These are phyloP conservation scores for Lasioglossum leucozonium DNA, from an alignment of 2,888 invertebrate species.

Conservation along the genomic window DNA sequence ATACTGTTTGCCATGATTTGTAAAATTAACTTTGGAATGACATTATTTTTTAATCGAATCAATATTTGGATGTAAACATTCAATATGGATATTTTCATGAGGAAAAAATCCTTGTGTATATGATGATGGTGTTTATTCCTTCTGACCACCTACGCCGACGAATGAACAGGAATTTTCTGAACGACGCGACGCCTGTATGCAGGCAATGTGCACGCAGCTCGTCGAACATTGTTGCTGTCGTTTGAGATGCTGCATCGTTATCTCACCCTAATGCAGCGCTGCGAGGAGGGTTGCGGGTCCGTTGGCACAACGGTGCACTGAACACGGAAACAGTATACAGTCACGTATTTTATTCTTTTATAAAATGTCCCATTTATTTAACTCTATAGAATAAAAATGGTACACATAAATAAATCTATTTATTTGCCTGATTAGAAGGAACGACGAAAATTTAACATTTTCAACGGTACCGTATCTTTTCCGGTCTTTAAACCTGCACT, in stretches of 20 bases:
- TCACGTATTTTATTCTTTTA: neutral
- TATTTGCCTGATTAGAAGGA: neutral
- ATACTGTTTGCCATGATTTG: neutral
- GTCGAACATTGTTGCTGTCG: constrained; percentile 43
- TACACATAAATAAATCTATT: neutral
- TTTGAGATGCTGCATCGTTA: constrained; percentile 54
- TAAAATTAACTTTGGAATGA: neutral
- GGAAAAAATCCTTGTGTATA: neutral
- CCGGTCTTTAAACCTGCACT: neutral
- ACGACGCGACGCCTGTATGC: constrained; percentile 34
- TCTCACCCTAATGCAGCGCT: constrained; percentile 47
- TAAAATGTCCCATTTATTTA: neutral
- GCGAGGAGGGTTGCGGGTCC: constrained; percentile 52
- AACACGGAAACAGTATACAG: constrained; percentile 18
- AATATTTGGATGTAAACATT: neutral
- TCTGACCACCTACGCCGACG: constrained; percentile 26
- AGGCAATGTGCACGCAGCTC: constrained; percentile 60
- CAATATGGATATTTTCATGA: neutral
- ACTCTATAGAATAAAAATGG: too few relatives aligned
- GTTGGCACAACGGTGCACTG: constrained; percentile 46
- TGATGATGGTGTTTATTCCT: neutral
- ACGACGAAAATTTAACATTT: neutral
- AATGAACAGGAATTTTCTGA: constrained; percentile 50
- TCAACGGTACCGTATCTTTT: neutral
- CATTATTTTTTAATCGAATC: neutral